Conservation (phyloP, 2,888 invertebrate species). For the Cheilosia scutellata region DNA sequence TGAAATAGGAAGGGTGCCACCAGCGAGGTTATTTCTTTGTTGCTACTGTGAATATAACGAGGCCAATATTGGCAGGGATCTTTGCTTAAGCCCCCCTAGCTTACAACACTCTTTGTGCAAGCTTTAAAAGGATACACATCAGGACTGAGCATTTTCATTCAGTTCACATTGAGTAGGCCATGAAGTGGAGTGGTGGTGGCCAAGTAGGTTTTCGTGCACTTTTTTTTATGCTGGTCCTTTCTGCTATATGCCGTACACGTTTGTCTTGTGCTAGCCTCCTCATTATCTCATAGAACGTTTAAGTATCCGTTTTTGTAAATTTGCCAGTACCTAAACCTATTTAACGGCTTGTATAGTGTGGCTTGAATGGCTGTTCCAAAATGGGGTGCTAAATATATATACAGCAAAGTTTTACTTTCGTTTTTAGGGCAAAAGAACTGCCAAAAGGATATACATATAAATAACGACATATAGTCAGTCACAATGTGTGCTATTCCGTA, state of each 20-base stretch:
- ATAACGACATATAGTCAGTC: background rate
- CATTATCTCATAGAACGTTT: slow-evolving; percentile 37
- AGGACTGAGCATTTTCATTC: slow-evolving; percentile 59
- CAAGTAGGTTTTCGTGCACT: background rate
- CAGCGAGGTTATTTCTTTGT: slow-evolving; percentile 54
- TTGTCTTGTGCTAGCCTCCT: slow-evolving; percentile 37
- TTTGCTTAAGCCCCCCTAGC: slow-evolving; percentile 45
- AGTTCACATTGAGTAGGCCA: slow-evolving; percentile 21
- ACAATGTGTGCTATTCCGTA: slow-evolving; percentile 9
- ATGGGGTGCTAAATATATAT: slow-evolving; percentile 6
- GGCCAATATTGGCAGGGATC: slow-evolving; percentile 77
- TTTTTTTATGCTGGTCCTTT: slow-evolving; percentile 14
- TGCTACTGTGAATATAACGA: slow-evolving; percentile 73
- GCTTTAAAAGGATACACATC: slow-evolving; percentile 50
- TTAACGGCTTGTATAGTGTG: slow-evolving; percentile 4
- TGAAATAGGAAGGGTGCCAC: slow-evolving; percentile 37
- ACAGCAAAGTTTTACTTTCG: slow-evolving; percentile 43
- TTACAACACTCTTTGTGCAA: slow-evolving; percentile 75
- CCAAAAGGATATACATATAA: slow-evolving; percentile 4
- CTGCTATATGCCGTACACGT: slow-evolving; percentile 22
- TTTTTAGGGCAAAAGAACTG: background rate
- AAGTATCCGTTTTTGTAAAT: slow-evolving; percentile 14
- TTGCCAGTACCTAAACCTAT: slow-evolving; percentile 25
- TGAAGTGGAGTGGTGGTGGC: background rate
- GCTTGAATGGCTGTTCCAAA: slow-evolving; percentile 5